Conservation (phyloP, 2,888 invertebrate genomes). For the Podotricha telesiphe region DNA sequence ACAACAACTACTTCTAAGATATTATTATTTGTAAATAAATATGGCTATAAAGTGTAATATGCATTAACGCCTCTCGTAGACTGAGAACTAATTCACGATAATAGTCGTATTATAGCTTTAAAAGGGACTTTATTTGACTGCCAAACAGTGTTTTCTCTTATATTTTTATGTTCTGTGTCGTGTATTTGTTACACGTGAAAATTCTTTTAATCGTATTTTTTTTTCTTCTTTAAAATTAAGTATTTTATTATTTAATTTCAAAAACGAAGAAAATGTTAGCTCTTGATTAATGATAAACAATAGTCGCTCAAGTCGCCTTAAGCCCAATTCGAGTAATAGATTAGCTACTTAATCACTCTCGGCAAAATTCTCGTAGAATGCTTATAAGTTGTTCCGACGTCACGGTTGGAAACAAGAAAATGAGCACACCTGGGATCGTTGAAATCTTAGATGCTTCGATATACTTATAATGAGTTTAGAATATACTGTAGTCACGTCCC, state of each 20-base stretch:
- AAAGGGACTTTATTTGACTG: background rate
- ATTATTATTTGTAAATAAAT: background rate
- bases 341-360: slow-evolving; percentile 1
- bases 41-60: background rate
- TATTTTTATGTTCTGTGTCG: background rate
- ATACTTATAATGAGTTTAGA: too few species aligned
- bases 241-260: background rate
- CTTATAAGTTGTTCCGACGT: background rate
- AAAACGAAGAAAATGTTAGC: background rate
- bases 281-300: slow-evolving; percentile 15
- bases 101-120: slow-evolving; percentile 1
- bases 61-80: background rate
- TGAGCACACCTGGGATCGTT: background rate
- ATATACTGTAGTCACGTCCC: too few species aligned
- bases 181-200: too few species aligned
- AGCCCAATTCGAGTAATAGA: slow-evolving; percentile 13
- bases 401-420: background rate
- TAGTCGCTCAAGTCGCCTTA: slow-evolving; percentile 8
- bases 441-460: too few species aligned
- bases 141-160: background rate
- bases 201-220: background rate
- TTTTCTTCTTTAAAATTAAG: too few species aligned
- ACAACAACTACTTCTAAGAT: background rate
- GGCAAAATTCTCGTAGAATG: slow-evolving; percentile 2
- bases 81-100: slow-evolving; percentile 2